These are phyloP conservation scores for Acheta domesticus DNA, from an alignment of 2,888 invertebrate genomes.

Conservation along the genomic window DNA sequence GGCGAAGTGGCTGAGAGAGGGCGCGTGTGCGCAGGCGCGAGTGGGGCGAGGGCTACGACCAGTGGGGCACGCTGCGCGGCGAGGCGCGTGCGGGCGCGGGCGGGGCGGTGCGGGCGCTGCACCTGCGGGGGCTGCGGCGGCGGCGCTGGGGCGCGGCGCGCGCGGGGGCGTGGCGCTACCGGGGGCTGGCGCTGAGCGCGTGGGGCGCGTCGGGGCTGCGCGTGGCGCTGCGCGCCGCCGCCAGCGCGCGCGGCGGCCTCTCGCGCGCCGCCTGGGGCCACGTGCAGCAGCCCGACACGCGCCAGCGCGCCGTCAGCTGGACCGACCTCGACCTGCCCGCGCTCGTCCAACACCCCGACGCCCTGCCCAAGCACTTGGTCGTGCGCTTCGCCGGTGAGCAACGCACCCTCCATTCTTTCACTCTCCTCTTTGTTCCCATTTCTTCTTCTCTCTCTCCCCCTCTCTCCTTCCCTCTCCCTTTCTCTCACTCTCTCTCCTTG, in stretches of 20 bases:
- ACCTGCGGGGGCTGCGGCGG: constrained; percentile 54
- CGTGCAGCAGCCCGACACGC: background rate
- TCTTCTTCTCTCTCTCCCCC: too few relatives aligned
- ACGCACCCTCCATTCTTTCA: too few relatives aligned
- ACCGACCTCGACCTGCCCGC: background rate
- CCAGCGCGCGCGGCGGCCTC: constrained; percentile 53
- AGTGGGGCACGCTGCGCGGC: constrained; percentile 63
- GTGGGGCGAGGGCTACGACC: constrained; percentile 53
- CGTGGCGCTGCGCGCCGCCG: constrained; percentile 54
- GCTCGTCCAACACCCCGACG: background rate
- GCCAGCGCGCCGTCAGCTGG: background rate
- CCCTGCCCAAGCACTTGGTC: background rate
- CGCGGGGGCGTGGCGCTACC: constrained; percentile 43
- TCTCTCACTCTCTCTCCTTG: too few relatives aligned
- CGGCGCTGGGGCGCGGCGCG: constrained; percentile 48
- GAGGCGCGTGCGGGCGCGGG: constrained; percentile 51
- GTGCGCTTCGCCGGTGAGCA: constrained; percentile 22
- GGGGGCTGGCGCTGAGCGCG: constrained; percentile 47
- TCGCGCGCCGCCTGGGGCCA: background rate
- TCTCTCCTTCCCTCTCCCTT: too few relatives aligned
- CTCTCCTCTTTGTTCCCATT: too few relatives aligned
- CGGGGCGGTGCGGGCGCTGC: constrained; percentile 46
- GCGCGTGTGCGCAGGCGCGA: constrained; percentile 23
- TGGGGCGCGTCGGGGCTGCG: constrained; percentile 54
- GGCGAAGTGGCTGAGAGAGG: too few relatives aligned